Base-by-base conservation (phyloP, 2,113 vertebrate genomes). In the Platanista minor region DNA sequence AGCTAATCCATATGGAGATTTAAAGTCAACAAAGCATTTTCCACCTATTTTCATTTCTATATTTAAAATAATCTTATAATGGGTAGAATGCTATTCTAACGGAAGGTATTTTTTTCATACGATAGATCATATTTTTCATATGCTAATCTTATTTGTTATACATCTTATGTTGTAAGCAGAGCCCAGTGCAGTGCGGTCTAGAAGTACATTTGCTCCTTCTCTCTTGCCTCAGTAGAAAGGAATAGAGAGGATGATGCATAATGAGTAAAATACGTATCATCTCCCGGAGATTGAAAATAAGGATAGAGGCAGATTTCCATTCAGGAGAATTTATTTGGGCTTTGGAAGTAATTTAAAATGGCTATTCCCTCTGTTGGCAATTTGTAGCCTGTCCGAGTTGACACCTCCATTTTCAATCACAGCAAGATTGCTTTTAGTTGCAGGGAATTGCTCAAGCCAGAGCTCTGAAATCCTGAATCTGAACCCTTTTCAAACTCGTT, bases 191-290 rank as follows among this genome's bases (percentile, higher is more conserved):
- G 41, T 36, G 64, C 14, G 5, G 67, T 41, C 71, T 66, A 1
- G 64, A 82, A 49, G 41, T 41, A 49, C 90, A 52, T 66, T 69
- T 91, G 27, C 64, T 87, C 64, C 1, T 67, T 87, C 39, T 85
- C 13, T 36, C 92, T 82, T 83, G 90, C 84, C 67, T 87, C 41
- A 46, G 87, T 80, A 66, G 64, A 95, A 97, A 96, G 84, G 64
- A 64, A 83, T 81, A 87, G 85, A 95, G 87, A 87, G 87, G 87
- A 88, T 97, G 94, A 96, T 93, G 96, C 97, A 97, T 92, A 97
- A 97, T 95, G 97, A 97, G 52, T 96, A 97, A 97, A 97, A 96
- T 96, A 98, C 59, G 72, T 81, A 98, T 84, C 61, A 94, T 83
- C 95, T 97, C 94, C 83, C 94, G 64, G 91, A 97, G 95, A 97